Evolutionary conservation across 2,888 invertebrate species (phyloP), one percentile per base, ranked within the genome.

Genomic region (Caenorhabditis sp.): DNA sequence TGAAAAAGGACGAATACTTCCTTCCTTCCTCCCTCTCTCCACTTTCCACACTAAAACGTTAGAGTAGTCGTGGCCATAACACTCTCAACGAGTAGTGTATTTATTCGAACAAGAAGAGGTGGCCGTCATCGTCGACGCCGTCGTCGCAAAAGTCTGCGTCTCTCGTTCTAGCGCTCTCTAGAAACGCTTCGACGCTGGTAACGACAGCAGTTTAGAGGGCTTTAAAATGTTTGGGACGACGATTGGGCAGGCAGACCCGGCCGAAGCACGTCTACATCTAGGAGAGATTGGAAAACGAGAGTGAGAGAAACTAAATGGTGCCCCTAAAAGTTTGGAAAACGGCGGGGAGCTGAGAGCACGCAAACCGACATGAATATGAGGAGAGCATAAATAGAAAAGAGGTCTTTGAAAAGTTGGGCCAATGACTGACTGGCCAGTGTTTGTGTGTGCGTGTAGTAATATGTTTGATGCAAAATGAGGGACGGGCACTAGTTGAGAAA

Each of bases 201-300:
- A 68, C 66, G 66, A 68, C 66, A 55, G 56, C 66, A 68, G 56
- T 68, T 68, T 68, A 68, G 66, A 68, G 66, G 66, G 58, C 58
- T 68, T 68, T 68, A 68, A 68, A 68, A 68, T 50, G 66, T 68
- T 68, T 68, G 66, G 66, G 66, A 50, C 30, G 46, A 45, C 46
- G 35, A 45, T 37, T 39, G 52, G 52, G 52, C 50, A 6, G 32
- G 22, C 50, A 32, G 30, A 27, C 5, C 3, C 22, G 15, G 35
- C 13, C 35, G 22, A 52, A 37, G 35, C 17, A 32, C 50, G 30
- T 26, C 46, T 43, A 43, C 43, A 20, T 37, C 26, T 8, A 53
- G 32, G 26, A n/a, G 35, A 37, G 48, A 30, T 30, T 27, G 26
- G 15, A 20, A 13, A 26, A n/a, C 27, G 22, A 24, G 20, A 48